phyloP scores from a whole-genome alignment of 2,888 invertebrate genomes.

The Scaptomyza cyrtandrae region DNA sequence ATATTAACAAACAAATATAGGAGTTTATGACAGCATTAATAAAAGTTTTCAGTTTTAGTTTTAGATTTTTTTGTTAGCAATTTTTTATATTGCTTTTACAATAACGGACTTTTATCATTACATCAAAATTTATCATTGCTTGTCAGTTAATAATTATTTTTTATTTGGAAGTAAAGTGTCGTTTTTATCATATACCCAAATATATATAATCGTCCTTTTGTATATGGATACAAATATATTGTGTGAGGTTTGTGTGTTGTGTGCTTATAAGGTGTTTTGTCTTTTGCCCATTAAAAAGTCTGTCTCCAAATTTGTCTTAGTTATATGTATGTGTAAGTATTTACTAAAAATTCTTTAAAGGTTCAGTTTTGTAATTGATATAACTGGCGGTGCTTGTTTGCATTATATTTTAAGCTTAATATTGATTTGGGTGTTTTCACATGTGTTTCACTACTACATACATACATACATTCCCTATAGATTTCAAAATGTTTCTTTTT shows the following conservation, averaged over 20 bases:
- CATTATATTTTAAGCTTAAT: conserved; percentile 44
- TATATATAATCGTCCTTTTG: conserved; percentile 17
- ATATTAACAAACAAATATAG: neutral
- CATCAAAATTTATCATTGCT: conserved; percentile 52
- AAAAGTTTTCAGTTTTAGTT: conserved; percentile 3
- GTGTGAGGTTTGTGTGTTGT: conserved; percentile 77
- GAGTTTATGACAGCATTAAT: conserved; percentile 19
- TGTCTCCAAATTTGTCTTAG: conserved; percentile 26
- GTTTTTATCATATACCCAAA: conserved; percentile 18
- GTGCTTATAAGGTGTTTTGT: conserved; percentile 55
- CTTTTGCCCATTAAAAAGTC: conserved; percentile 25
- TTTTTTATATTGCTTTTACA: conserved; percentile 49
- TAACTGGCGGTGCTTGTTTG: conserved; percentile 70
- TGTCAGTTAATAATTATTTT: conserved; percentile 28
- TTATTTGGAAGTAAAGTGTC: conserved; percentile 49
- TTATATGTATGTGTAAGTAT: conserved; percentile 23
- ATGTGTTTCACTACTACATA: conserved; percentile 35
- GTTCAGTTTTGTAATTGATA: conserved; percentile 64
- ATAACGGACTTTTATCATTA: conserved; percentile 43
- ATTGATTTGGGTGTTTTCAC: conserved; percentile 39
- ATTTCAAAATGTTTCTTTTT: conserved; percentile 4
- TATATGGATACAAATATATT: conserved; percentile 46
- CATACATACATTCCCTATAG: conserved; percentile 25
- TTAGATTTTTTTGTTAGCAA: conserved; percentile 44
- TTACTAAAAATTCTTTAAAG: conserved; percentile 44